Conservation (phyloP, 2,113 vertebrate genomes). For the Actenoides hombroni region DNA sequence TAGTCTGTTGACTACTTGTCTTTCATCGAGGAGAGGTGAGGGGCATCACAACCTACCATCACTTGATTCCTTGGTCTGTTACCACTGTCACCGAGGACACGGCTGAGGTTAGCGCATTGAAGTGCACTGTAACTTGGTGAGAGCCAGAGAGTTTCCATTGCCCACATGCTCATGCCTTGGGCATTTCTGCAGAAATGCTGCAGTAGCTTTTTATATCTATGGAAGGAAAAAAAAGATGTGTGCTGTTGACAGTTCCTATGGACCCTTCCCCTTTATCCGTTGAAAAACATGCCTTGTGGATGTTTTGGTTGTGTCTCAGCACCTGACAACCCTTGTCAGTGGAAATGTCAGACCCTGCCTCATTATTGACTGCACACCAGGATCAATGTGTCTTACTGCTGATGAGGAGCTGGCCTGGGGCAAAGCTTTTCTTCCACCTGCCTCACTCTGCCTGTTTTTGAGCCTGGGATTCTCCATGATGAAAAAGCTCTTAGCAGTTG, state of each 20-base stretch:
- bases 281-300: slow-evolving; percentile 39
- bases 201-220: neutral
- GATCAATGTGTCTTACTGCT: neutral
- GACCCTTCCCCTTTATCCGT: neutral
- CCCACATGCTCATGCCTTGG: neutral
- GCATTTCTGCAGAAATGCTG: neutral
- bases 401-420: slow-evolving; percentile 41
- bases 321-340: slow-evolving; percentile 51
- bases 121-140: neutral
- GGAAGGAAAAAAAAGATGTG: too few species aligned
- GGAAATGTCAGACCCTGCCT: slow-evolving; percentile 60
- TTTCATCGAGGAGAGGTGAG: neutral
- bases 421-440: slow-evolving; percentile 42
- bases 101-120: neutral
- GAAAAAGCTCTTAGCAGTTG: neutral
- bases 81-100: neutral
- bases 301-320: slow-evolving; percentile 57
- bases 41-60: neutral
- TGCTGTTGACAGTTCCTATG: neutral
- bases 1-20: neutral
- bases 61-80: neutral
- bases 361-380: slow-evolving; percentile 40
- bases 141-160: neutral
- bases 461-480: neutral
- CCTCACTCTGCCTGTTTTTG: neutral